Conservation (phyloP, 2,797 vertebrate species). For the Ataeniobius toweri region DNA sequence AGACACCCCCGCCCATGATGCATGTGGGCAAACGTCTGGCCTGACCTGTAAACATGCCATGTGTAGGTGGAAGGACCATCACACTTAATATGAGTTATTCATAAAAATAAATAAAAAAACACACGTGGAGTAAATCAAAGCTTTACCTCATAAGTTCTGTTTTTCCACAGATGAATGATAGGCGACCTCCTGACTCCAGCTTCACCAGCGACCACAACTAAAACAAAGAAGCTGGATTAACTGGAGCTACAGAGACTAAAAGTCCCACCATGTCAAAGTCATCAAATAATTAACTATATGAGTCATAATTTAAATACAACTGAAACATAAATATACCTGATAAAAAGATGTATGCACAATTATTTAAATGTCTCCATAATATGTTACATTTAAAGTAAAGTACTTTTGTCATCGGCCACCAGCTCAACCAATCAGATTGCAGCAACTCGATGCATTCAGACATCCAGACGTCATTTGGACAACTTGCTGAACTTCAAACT, state of each 20-base stretch:
- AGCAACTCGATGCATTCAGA: too few species aligned
- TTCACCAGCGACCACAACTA: slow-evolving; percentile 27
- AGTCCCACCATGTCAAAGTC: background rate
- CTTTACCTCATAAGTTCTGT: slow-evolving; percentile 58
- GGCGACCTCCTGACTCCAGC: slow-evolving; percentile 56
- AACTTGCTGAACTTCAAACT: too few species aligned
- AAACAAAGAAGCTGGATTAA: background rate
- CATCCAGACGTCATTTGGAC: too few species aligned
- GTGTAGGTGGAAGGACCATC: too few species aligned
- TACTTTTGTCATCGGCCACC: too few species aligned
- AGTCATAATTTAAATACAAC: background rate
- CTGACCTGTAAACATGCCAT: too few species aligned
- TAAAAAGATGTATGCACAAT: too few species aligned
- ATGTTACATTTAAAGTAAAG: too few species aligned
- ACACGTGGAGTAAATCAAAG: background rate
- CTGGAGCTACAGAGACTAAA: background rate
- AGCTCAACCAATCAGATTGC: too few species aligned
- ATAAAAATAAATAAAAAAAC: background rate
- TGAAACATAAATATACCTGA: background rate
- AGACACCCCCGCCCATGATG: too few species aligned
- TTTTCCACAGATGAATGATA: slow-evolving; percentile 71
- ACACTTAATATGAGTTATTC: too few species aligned
- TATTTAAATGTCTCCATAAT: too few species aligned
- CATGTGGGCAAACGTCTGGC: background rate
- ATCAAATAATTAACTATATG: background rate